These are phyloP conservation scores for Cynopterus brachyotis DNA, from an alignment of 2,113 vertebrate species.

Conservation along the genomic window DNA sequence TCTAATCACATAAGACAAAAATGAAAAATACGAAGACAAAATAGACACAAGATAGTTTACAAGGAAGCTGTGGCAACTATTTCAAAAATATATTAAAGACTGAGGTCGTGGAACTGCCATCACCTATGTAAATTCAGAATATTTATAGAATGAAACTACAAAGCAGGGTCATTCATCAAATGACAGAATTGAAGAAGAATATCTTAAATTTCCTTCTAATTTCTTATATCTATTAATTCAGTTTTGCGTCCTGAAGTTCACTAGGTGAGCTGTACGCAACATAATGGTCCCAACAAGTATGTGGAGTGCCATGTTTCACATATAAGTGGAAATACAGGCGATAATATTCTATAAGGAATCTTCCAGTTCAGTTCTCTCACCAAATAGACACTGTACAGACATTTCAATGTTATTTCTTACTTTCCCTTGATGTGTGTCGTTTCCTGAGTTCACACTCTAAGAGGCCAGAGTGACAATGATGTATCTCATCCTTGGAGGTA, in stretches of 20 bases:
- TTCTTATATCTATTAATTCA: background rate
- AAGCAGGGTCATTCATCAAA: background rate
- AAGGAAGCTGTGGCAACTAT: background rate
- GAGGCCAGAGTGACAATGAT: slow-evolving; percentile 36
- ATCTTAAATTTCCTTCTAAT: background rate
- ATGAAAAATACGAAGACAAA: background rate
- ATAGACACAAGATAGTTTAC: background rate
- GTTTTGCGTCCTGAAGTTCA: background rate
- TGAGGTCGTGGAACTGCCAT: background rate
- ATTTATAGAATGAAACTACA: background rate
- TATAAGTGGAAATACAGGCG: background rate
- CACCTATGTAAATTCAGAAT: background rate
- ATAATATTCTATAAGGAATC: background rate
- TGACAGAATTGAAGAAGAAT: background rate
- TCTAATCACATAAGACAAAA: background rate
- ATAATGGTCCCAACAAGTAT: background rate
- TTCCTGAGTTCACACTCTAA: background rate
- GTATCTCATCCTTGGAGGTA: slow-evolving; percentile 37
- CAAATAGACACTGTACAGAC: background rate
- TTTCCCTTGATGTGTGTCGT: background rate
- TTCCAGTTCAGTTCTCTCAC: background rate
- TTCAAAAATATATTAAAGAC: background rate
- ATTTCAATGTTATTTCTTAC: background rate
- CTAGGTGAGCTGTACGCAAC: background rate
- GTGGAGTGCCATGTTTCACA: background rate